Evolutionary conservation across 2,888 invertebrate genomes (phyloP).

Genomic region (Hetaerina titia): DNA sequence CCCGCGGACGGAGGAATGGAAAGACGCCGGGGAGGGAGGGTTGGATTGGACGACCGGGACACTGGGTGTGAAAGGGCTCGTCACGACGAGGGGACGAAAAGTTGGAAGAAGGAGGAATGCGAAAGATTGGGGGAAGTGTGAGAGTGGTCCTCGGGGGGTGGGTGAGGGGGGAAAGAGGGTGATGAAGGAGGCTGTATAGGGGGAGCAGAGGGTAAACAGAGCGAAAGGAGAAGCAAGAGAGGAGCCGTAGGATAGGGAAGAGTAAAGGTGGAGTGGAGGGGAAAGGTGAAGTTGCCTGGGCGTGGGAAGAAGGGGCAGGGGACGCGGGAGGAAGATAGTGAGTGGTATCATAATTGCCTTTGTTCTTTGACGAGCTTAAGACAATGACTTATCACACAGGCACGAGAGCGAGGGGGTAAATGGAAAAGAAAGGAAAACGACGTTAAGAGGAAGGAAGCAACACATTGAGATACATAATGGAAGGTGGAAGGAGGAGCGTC

Average conservation of each 20-base stretch:
- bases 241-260: neutral
- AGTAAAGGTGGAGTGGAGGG: neutral
- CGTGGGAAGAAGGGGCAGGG: neutral
- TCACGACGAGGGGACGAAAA: neutral
- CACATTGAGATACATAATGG: constrained; percentile 56
- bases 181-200: neutral
- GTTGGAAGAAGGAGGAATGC: neutral
- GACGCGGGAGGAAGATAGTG: neutral
- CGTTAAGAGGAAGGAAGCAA: constrained; percentile 18
- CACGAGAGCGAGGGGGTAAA: neutral
- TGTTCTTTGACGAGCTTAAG: constrained; percentile 62
- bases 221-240: neutral
- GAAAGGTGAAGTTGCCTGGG: constrained; percentile 44
- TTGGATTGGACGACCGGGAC: neutral
- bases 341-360: constrained; percentile 65
- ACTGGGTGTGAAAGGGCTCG: neutral
- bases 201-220: neutral
- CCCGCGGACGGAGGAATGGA: neutral
- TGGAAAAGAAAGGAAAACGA: constrained; percentile 34
- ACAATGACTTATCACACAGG: constrained; percentile 56
- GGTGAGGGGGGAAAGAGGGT: neutral
- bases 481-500: constrained; percentile 20
- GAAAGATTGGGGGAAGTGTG: neutral
- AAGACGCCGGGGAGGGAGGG: neutral
- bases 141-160: neutral